Conservation (phyloP, 2,113 vertebrate species). For the Seriola aureovittata region DNA sequence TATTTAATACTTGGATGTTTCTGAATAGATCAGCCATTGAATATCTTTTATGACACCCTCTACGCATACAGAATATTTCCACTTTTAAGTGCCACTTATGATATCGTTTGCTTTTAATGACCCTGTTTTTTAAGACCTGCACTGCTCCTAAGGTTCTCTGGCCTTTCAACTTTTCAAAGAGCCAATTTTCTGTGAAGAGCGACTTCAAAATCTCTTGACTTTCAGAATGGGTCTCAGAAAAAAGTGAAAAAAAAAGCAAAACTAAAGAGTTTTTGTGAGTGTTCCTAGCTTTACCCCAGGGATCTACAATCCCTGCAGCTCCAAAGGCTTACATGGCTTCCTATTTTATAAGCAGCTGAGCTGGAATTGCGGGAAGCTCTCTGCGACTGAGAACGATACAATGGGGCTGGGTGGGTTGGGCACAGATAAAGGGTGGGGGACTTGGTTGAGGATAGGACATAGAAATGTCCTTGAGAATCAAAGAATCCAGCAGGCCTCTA, state of each 20-base stretch:
- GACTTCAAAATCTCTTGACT: conserved; percentile 46
- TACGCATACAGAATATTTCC: neutral
- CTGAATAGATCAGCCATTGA: conserved; percentile 20
- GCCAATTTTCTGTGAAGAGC: conserved; percentile 48
- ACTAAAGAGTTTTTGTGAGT: conserved; percentile 35
- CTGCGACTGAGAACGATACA: conserved; percentile 42
- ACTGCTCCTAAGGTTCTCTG: conserved; percentile 8
- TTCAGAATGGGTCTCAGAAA: conserved; percentile 24
- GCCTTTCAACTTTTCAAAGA: conserved; percentile 43
- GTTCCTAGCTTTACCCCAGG: conserved; percentile 43
- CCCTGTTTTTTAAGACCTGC: conserved; percentile 5
- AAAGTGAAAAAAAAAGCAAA: conserved; percentile 25
- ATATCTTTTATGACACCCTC: neutral
- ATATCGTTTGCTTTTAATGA: conserved; percentile 27
- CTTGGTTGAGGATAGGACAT: conserved; percentile 40
- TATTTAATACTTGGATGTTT: conserved; percentile 4
- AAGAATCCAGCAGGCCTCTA: conserved; percentile 65
- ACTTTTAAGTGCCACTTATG: neutral
- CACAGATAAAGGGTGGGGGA: conserved; percentile 44
- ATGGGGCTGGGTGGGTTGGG: conserved; percentile 45
- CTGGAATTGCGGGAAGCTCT: conserved; percentile 53
- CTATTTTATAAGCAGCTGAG: conserved; percentile 65
- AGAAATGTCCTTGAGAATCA: conserved; percentile 72
- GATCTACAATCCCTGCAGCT: conserved; percentile 48
- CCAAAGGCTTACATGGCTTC: conserved; percentile 58